phyloP scores from a whole-genome alignment of 2,113 vertebrate species.

The Cheilinus undulatus region DNA sequence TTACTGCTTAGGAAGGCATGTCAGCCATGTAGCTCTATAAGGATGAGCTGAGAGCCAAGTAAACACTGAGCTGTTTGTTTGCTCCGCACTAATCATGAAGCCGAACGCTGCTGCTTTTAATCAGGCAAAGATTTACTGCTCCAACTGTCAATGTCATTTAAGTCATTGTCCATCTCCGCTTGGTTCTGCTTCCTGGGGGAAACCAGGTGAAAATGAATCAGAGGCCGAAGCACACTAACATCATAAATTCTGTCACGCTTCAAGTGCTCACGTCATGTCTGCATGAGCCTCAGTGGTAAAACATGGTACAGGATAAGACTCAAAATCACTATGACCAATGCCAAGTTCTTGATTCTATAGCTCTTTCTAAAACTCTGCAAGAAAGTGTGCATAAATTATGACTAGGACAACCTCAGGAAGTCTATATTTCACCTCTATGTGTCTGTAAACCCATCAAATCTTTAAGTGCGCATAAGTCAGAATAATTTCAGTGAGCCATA shows the following conservation, averaged over 20 bases:
- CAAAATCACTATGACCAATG: not conserved
- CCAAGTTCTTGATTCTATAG: not conserved
- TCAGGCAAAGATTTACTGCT: slow-evolving; percentile 14
- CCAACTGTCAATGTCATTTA: slow-evolving; percentile 23
- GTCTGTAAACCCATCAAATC: too few relatives aligned
- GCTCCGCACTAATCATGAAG: not conserved
- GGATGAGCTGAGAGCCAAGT: slow-evolving; percentile 35
- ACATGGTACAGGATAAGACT: not conserved
- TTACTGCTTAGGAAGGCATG: slow-evolving; percentile 47
- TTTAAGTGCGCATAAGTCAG: not conserved
- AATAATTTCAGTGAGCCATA: slow-evolving; percentile 3
- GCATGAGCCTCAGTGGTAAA: not conserved
- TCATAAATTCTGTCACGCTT: not conserved
- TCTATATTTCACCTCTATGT: not conserved
- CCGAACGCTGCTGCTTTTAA: slow-evolving; percentile 14
- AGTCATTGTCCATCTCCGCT: slow-evolving; percentile 6
- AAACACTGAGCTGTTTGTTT: slow-evolving; percentile 44
- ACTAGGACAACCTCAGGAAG: not conserved
- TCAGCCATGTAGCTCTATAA: slow-evolving; percentile 23
- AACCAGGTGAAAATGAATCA: not conserved
- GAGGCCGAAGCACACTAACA: not conserved
- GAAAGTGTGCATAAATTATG: not conserved
- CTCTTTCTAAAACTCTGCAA: not conserved
- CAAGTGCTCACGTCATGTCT: slow-evolving; percentile 7
- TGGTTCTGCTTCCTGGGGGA: not conserved